A percentile compares a stretch with the other conserved stretches of the same genome.
Evolutionary conservation across 2,888 invertebrate genomes (phyloP).

Genomic region (Onthophagus sagittarius): DNA sequence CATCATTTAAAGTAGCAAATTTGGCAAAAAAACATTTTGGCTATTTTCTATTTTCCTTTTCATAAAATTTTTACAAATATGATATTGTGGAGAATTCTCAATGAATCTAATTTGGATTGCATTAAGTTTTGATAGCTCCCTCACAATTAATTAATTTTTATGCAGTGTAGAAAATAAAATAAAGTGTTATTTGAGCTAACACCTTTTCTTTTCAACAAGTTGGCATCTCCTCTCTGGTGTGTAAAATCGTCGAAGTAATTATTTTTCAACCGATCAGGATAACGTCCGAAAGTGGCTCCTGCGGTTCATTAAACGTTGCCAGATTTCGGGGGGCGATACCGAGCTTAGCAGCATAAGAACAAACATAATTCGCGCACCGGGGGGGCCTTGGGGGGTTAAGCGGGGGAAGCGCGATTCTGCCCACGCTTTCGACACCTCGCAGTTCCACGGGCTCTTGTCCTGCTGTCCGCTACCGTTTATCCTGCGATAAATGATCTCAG

Average conservation of each 20-base stretch:
- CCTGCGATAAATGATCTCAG: background rate
- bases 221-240: background rate
- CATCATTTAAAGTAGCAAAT: too few relatives aligned
- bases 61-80: too few relatives aligned
- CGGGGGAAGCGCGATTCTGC: constrained; percentile 30
- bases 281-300: constrained; percentile 20
- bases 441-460: constrained; percentile 23
- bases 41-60: too few relatives aligned
- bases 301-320: constrained; percentile 42
- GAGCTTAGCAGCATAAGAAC: constrained; percentile 41
- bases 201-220: background rate
- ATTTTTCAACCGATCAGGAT: background rate
- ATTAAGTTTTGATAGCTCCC: too few relatives aligned
- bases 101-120: too few relatives aligned
- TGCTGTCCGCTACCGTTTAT: constrained; percentile 6
- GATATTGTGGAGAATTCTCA: too few relatives aligned
- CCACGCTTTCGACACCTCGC: constrained; percentile 44
- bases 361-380: constrained; percentile 43
- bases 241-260: background rate
- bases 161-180: background rate
- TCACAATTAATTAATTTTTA: too few relatives aligned
- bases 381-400: constrained; percentile 23
- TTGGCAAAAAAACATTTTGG: too few relatives aligned
- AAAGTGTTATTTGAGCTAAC: background rate
- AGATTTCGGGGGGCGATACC: constrained; percentile 46